These are phyloP conservation scores for Hydrotaea diabolus DNA, from an alignment of 2,888 invertebrate species.

Conservation along the genomic window DNA sequence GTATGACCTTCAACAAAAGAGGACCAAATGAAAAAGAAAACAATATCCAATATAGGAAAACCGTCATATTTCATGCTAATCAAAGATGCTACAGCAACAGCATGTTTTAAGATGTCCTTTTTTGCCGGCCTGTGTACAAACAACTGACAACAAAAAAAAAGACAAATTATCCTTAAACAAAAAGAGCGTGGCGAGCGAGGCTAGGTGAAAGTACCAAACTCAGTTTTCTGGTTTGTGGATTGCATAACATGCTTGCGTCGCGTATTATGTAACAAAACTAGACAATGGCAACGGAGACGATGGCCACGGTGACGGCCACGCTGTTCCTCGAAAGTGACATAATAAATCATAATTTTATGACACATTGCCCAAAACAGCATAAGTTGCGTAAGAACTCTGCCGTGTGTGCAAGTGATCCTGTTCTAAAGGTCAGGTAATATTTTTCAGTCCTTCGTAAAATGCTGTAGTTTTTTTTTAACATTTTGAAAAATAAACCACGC, in stretches of 20 bases:
- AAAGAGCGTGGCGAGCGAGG: constrained; percentile 36
- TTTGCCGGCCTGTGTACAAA: constrained; percentile 2
- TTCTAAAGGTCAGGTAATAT: not conserved
- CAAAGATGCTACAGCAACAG: not conserved
- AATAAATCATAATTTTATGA: constrained; percentile 69
- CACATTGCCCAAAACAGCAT: constrained; percentile 12
- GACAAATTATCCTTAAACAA: constrained; percentile 72
- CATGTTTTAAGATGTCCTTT: not conserved
- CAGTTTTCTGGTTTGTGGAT: constrained; percentile 41
- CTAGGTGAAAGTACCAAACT: constrained; percentile 57
- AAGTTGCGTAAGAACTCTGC: constrained; percentile 10
- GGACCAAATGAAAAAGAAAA: constrained; percentile 2
- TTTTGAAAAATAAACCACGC: not conserved
- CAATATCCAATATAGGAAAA: not conserved
- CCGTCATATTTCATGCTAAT: constrained; percentile 26
- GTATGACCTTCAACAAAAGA: constrained; percentile 5
- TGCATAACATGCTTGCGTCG: constrained; percentile 48
- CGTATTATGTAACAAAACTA: constrained; percentile 57
- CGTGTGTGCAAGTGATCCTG: not conserved
- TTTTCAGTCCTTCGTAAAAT: too few relatives aligned
- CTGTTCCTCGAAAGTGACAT: constrained; percentile 54
- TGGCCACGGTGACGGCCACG: not conserved
- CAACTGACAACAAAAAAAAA: constrained; percentile 71
- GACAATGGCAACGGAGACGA: not conserved
- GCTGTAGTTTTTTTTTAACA: not conserved